These are phyloP conservation scores for Pristionchus maxplancki DNA, from an alignment of 2,888 invertebrate genomes.

Conservation along the genomic window DNA sequence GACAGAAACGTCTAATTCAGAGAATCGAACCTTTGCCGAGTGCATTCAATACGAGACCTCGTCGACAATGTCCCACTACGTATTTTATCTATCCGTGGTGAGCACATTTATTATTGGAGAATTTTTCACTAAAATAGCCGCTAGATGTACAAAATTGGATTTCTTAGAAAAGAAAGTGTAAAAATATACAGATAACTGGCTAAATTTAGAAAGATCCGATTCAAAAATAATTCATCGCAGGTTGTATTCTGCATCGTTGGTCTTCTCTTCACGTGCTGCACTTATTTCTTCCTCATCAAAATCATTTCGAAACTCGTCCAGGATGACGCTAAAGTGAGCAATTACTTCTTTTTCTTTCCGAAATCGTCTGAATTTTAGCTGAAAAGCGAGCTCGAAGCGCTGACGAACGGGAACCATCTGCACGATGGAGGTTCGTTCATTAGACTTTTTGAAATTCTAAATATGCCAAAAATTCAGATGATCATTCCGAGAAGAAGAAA, in stretches of 20 bases:
- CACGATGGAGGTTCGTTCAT: background rate
- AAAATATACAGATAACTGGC: no score
- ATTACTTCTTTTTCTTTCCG: no score
- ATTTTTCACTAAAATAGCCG: background rate
- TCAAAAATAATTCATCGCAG: background rate
- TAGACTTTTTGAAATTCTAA: no score
- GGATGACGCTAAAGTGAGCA: slow-evolving; percentile 55
- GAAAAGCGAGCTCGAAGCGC: slow-evolving; percentile 5
- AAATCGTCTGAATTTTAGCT: slow-evolving; percentile 23
- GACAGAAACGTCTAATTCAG: background rate
- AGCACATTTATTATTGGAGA: background rate
- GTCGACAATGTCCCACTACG: slow-evolving; percentile 6
- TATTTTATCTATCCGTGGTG: slow-evolving; percentile 5
- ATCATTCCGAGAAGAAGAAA: slow-evolving; percentile 23
- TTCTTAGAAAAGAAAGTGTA: no score
- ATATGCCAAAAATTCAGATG: background rate
- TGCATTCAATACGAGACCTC: slow-evolving; percentile 5
- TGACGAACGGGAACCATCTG: slow-evolving; percentile 8
- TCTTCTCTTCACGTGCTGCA: slow-evolving; percentile 63
- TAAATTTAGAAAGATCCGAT: background rate
- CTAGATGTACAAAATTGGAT: background rate
- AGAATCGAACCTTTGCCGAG: background rate
- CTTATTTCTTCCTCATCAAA: slow-evolving; percentile 64
- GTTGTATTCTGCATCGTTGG: slow-evolving; percentile 66
- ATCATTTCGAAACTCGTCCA: slow-evolving; percentile 59